Evolutionary conservation across 2,113 vertebrate species (phyloP), one percentile per base, ranked within the genome.

Genomic region (Cinclus cinclus): DNA sequence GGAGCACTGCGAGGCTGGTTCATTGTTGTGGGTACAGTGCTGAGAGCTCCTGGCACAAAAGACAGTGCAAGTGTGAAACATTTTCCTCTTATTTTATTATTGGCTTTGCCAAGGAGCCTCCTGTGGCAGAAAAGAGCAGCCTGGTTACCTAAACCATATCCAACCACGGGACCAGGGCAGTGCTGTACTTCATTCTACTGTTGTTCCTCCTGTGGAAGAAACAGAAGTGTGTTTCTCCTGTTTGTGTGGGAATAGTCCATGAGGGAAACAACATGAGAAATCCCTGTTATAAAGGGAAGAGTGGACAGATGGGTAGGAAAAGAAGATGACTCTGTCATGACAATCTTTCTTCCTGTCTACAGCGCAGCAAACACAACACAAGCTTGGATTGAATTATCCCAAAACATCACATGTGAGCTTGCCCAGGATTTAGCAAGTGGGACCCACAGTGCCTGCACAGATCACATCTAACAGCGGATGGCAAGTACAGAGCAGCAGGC

Each of bases 141-240:
- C 41, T 49, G 31, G 56, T 78, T 78, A 71, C 70, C 87, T 81
- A 71, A 50, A 19, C 69, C 3, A 0, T 0, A 1, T 82, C 56
- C 63, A 28, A 2, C 47, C 55, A 10, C 0, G 0, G 52, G 39
- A 17, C 21, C 10, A 23, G n/a, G 42, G 33, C 42, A 42, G 23
- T 15, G 27, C 50, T 70, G 19, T 44, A 15, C 33, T 56, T 64
- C 52, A 11, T 47, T 53, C 22, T 60, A 70, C 37, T 11, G 3
- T 41, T 68, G 42, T 39, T 84, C 75, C 46, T 71, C 39, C 63
- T 35, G 14, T 0, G 0, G 23, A 20, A 46, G 46, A 46, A 46
- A 22, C 46, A 46, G 46, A 20, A 22, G 46, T 21, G 46, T 52
- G 50, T 10, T 52, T 52, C 27, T 52, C 50, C 27, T 63, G n/a